Evolutionary conservation across 2,888 invertebrate species (phyloP).

Genomic region (Phytoseiulus persimilis): DNA sequence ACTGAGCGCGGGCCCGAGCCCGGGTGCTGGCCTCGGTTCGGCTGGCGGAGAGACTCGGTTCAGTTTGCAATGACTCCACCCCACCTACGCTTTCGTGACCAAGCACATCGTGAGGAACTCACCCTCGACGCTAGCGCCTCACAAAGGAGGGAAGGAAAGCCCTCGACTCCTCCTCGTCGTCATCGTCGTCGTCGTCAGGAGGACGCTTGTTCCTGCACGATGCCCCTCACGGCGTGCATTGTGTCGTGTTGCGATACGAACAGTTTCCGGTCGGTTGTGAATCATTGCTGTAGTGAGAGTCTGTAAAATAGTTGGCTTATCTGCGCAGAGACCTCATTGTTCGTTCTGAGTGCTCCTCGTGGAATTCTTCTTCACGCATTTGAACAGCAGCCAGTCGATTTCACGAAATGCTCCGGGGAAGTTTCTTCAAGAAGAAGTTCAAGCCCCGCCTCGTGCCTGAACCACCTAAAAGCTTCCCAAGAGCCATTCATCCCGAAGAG

Average conservation of each 20-base stretch:
- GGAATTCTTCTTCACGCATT: too few species aligned
- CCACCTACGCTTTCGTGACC: not conserved
- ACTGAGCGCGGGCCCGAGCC: not conserved
- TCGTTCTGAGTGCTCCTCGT: too few species aligned
- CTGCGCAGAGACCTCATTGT: too few species aligned
- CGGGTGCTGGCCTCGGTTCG: not conserved
- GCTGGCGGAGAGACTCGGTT: not conserved
- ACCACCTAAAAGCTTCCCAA: not conserved
- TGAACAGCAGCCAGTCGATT: too few species aligned
- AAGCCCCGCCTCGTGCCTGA: conserved; percentile 21
- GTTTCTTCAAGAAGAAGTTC: not conserved
- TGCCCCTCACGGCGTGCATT: not conserved
- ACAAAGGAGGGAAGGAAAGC: not conserved
- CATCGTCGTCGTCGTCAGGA: not conserved
- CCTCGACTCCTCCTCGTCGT: not conserved
- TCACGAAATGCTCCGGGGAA: not conserved
- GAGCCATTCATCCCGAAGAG: conserved; percentile 7
- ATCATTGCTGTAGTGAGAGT: too few species aligned
- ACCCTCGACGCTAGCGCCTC: not conserved
- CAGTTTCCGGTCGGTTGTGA: not conserved
- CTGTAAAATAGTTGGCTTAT: too few species aligned
- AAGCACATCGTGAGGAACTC: not conserved
- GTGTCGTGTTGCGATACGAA: not conserved
- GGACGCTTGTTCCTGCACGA: not conserved
- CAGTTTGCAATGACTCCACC: not conserved